Evolutionary conservation across 2,888 invertebrate species (phyloP), one percentile per base, ranked within the genome.

Genomic region (Apotomis betuletana): DNA sequence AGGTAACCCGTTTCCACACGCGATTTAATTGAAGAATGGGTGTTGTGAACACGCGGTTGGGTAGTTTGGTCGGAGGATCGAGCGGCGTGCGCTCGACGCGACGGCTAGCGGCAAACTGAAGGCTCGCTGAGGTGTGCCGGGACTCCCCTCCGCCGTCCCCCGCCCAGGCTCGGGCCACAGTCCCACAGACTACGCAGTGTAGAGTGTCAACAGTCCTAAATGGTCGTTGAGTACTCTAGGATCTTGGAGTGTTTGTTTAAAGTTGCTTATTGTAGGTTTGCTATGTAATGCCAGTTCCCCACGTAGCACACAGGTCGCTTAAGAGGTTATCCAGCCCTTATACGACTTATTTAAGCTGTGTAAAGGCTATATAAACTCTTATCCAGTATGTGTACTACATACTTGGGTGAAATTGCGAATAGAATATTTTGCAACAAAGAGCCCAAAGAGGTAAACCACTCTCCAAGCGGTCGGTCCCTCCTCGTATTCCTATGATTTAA

Each of bases 21-120:
- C 80, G 79, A 79, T 83, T 91, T 89, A 88, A 90, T 90, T 88
- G 87, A 89, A 83, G 83, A 87, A 84, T 86, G 81, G 80, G 81
- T 84, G 83, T 87, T 85, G 85, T 85, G 81, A 82, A 82, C 84
- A 86, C 90, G 88, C 88, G 85, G 79, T 78, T 79, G 77, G 73
- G 78, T 72, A 76, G 77, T 69, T 58, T 69, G 68, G 73, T 68
- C 75, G 70, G 67, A 8, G 55, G 73, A 67, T 69, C 73, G 71
- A 71, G 74, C 75, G 77, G 78, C 88, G 80, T 83, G 77, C 80
- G 74, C 75, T 76, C 83, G 63, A 67, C 70, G 68, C 77, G 77
- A 78, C 81, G 83, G 81, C 81, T 81, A 77, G 81, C 81, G 83
- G 83, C 83, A 80, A 81, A 91, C 92, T 91, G 86, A 87, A 87